Conservation (phyloP, 2,113 vertebrate species). For the Rhipidura dahli region DNA sequence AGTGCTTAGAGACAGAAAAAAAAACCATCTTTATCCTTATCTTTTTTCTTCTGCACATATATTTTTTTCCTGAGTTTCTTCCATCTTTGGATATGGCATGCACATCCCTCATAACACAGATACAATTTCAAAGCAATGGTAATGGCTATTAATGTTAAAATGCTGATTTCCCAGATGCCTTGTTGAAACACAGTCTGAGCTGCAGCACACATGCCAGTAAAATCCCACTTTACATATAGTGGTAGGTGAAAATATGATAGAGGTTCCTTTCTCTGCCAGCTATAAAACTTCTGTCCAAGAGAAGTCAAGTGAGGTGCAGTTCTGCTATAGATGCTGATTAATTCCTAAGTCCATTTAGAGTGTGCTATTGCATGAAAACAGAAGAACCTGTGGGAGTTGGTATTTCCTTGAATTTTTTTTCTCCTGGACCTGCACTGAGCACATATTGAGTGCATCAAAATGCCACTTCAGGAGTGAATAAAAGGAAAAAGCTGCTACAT, state of each 20-base stretch:
- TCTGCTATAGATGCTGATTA: background rate
- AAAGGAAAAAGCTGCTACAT: background rate
- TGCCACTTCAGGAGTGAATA: background rate
- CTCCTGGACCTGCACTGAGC: background rate
- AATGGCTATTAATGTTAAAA: background rate
- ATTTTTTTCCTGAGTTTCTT: background rate
- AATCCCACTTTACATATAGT: background rate
- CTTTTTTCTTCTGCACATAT: background rate
- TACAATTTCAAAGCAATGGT: background rate
- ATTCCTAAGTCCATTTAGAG: background rate
- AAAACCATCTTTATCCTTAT: background rate
- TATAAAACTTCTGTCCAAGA: background rate
- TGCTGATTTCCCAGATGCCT: background rate
- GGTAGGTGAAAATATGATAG: background rate
- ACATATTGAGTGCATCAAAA: background rate
- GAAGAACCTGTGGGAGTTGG: background rate
- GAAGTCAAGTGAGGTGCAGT: background rate
- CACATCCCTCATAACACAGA: background rate
- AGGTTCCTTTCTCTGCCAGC: background rate
- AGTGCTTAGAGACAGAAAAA: background rate
- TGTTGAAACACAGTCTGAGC: background rate
- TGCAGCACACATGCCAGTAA: background rate
- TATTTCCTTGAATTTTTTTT: background rate
- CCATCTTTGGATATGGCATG: background rate
- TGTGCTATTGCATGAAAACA: background rate